Evolutionary conservation across 2,797 vertebrate species (phyloP), one percentile per base, ranked within the genome.

Genomic region (Arrhamphus sclerolepis): DNA sequence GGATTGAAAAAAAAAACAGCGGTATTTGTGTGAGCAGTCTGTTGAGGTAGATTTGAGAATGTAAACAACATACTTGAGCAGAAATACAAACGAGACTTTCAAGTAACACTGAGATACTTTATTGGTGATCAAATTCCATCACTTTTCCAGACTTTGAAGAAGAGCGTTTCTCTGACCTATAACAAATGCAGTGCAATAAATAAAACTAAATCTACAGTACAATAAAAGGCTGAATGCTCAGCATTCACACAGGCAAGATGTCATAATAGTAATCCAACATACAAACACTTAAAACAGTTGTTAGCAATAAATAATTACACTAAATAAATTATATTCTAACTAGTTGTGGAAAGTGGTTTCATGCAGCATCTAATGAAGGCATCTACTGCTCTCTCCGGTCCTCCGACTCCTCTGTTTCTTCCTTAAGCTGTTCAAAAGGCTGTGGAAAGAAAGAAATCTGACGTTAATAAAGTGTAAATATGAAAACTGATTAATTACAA

Each of bases 291-390:
- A 78, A 75, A 70, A 34, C 31, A 34, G 46, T 70, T 26, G 19
- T 73, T 34, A 74, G 75, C 75, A 91, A 92, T 92, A 91, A 92
- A 92, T 91, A 92, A 78, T 81, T 53, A 77, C 59, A 85, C 82
- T 84, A 81, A 91, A 92, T 91, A 92, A 92, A 90, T 92, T 90
- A 90, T 65, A 86, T 76, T 76, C 80, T 80, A 87, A 72, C 29
- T 70, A 52, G 40, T 70, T 61, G 52, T 63, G 44, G n/a, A 61
- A 38, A 42, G 38, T 46, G 60, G 62, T 72, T 70, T 70, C 38
- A 58, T 46, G 74, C 20, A 68, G 59, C 66, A 46, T 85, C 68
- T 89, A 85, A 28, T 50, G 56, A 83, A 78, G 80, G 59, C 61
- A 39, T 70, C 62, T 69, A 43, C 41, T 56, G 48, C 42, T 41